Evolutionary conservation across 1,140 invertebrate species (phyloP).

Genomic region (Drosophila paulistorum): DNA sequence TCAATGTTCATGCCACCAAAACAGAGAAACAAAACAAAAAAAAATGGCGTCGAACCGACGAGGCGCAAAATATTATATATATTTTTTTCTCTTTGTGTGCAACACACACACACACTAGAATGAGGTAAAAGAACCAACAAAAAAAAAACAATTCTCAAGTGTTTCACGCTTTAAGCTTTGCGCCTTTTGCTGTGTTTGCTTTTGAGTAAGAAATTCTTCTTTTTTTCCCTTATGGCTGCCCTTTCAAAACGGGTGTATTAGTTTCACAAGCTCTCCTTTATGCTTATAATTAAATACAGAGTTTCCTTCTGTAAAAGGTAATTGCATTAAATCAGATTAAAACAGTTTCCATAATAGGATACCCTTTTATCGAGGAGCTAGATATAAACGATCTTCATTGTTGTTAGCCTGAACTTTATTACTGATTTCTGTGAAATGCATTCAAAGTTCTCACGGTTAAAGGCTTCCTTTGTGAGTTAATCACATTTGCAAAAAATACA

Average conservation of each 20-base stretch:
- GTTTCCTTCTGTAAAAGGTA: no score
- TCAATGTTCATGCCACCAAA: conserved; percentile 24
- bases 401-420: no score
- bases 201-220: conserved; percentile 15
- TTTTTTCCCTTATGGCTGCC: conserved; percentile 15
- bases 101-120: conserved; percentile 13
- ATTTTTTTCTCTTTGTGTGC: conserved; percentile 6
- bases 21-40: conserved; percentile 5
- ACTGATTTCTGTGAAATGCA: neutral
- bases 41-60: conserved; percentile 44
- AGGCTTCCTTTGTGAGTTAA: conserved; percentile 61
- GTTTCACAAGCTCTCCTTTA: neutral
- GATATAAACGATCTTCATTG: no score
- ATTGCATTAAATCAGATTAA: no score
- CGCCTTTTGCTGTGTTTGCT: conserved; percentile 50
- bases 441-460: conserved; percentile 56
- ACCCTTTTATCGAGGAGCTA: no score
- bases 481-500: conserved; percentile 61
- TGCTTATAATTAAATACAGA: no score
- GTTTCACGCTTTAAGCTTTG: conserved; percentile 73
- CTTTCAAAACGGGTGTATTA: neutral
- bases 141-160: conserved; percentile 73
- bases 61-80: conserved; percentile 47
- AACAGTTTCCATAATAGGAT: no score
- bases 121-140: conserved; percentile 5